phyloP scores from a whole-genome alignment of 2,888 invertebrate species.

The Nemapogon koenigi region DNA sequence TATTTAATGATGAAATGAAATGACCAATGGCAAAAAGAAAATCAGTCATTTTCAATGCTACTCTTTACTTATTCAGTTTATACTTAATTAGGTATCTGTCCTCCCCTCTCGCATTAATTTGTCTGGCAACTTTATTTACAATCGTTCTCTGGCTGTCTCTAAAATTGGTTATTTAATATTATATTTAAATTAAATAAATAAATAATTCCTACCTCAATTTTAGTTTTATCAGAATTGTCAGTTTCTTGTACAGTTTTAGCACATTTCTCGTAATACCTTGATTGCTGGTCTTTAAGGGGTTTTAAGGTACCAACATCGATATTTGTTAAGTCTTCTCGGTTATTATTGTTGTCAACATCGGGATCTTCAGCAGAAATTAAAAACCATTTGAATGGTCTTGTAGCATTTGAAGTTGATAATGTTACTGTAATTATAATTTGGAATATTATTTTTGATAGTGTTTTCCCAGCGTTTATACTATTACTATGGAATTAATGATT shows the following conservation, averaged over 20 bases:
- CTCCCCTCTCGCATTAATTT: too few species aligned
- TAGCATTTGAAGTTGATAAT: conserved; percentile 12
- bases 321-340: conserved; percentile 24
- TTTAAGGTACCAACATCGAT: conserved; percentile 42
- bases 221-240: conserved; percentile 38
- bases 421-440: conserved; percentile 10
- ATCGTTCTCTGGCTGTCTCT: too few species aligned
- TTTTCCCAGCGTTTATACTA: too few species aligned
- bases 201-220: conserved; percentile 39
- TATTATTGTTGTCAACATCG: conserved; percentile 28
- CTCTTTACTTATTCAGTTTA: too few species aligned
- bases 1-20: too few species aligned
- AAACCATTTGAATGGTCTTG: conserved; percentile 42
- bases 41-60: too few species aligned
- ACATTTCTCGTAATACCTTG: conserved; percentile 44
- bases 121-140: too few species aligned
- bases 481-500: background rate
- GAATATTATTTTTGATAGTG: too few species aligned
- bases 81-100: too few species aligned
- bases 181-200: too few species aligned
- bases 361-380: conserved; percentile 56
- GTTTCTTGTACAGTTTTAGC: conserved; percentile 43
- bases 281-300: conserved; percentile 32
- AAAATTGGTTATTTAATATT: too few species aligned
- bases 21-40: too few species aligned